Percentiles rank a stretch among this genome's conserved stretches.
These are phyloP conservation scores for Dichetophora obliterata DNA, from an alignment of 2,888 invertebrate species.

Conservation along the genomic window DNA sequence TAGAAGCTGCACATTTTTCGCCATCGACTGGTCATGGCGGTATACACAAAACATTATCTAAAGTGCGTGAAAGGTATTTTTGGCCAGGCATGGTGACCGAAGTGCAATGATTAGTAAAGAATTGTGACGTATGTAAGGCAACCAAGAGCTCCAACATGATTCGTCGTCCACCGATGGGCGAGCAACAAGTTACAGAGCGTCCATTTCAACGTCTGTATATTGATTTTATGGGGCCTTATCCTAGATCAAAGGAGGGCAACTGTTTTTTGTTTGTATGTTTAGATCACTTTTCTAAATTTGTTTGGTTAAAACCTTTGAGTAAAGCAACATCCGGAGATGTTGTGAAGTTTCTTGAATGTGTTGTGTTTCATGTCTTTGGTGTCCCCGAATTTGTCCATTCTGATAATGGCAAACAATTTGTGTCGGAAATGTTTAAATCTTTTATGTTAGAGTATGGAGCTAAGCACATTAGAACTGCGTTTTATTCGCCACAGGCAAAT, in stretches of 20 bases:
- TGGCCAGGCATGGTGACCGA: constrained; percentile 29
- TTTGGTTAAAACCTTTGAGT: constrained; percentile 21
- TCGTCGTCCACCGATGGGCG: constrained; percentile 19
- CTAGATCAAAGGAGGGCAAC: constrained; percentile 35
- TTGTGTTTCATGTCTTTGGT: too few relatives aligned
- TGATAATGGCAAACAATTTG: constrained; percentile 29
- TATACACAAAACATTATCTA: constrained; percentile 18
- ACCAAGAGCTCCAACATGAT: background rate
- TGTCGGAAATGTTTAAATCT: background rate
- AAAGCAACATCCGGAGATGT: constrained; percentile 22
- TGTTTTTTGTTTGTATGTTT: constrained; percentile 20
- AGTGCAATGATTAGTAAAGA: background rate
- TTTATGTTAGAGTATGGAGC: constrained; percentile 11
- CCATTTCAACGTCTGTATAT: constrained; percentile 36
- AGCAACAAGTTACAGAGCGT: background rate
- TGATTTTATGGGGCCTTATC: constrained; percentile 38
- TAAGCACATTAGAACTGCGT: constrained; percentile 24
- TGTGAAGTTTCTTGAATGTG: constrained; percentile 3
- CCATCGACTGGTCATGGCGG: background rate
- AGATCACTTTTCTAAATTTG: constrained; percentile 36
- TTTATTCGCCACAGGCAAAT: constrained; percentile 30
- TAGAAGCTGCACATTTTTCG: constrained; percentile 15
- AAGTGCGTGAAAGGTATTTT: background rate
- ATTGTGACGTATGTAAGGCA: background rate
- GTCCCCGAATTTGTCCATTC: constrained; percentile 45